phyloP scores from a whole-genome alignment of 1,140 invertebrate genomes.

The Microplitis demolitor region DNA sequence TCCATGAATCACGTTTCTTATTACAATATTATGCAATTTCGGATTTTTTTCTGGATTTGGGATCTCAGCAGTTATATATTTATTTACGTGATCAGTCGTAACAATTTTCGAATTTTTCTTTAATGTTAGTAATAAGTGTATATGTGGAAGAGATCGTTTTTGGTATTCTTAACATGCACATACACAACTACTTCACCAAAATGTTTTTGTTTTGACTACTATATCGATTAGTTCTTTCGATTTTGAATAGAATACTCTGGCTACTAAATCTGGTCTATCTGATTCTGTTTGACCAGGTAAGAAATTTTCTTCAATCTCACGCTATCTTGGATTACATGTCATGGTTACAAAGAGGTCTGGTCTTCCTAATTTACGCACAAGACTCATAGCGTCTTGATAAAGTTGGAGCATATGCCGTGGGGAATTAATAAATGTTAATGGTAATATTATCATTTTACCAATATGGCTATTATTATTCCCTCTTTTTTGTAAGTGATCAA shows the following conservation, averaged over 20 bases:
- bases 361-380: constrained; percentile 57
- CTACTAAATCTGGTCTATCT: neutral
- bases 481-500: too few relatives aligned
- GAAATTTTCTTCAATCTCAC: too few relatives aligned
- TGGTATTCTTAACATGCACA: too few relatives aligned
- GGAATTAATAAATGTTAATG: constrained; percentile 44
- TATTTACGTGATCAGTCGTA: too few relatives aligned
- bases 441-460: neutral
- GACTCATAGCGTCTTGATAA: constrained; percentile 53
- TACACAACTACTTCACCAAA: too few relatives aligned
- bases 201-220: too few relatives aligned
- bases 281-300: too few relatives aligned
- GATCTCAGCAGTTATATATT: constrained; percentile 29
- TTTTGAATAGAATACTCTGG: constrained; percentile 6
- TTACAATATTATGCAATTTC: constrained; percentile 13
- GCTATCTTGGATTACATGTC: too few relatives aligned
- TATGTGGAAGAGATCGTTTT: neutral
- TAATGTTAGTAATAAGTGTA: too few relatives aligned
- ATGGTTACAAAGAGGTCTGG: constrained; percentile 33
- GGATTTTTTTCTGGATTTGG: constrained; percentile 19
- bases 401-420: constrained; percentile 54
- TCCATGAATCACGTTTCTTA: constrained; percentile 38
- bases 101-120: too few relatives aligned
- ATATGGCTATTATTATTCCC: too few relatives aligned
- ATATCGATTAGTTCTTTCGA: neutral